These are phyloP conservation scores for Sebastes glaucus DNA, from an alignment of 2,797 vertebrate species.

Conservation along the genomic window DNA sequence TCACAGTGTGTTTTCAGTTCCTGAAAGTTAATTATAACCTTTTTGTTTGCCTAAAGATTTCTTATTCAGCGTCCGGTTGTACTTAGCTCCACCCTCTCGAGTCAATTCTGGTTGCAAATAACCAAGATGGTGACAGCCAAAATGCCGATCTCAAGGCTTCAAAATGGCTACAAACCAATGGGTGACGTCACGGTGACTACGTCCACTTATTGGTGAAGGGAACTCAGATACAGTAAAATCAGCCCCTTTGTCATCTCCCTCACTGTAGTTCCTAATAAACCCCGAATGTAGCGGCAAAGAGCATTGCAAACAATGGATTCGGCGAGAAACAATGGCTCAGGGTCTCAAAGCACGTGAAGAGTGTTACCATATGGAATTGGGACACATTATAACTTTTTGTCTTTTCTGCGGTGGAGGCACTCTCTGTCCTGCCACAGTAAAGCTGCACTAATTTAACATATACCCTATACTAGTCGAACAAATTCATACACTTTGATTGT, in stretches of 20 bases:
- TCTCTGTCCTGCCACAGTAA: background rate
- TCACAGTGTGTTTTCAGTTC: background rate
- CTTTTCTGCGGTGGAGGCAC: background rate
- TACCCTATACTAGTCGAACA: background rate
- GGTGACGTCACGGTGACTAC: background rate
- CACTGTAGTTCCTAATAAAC: background rate
- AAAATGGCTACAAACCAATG: background rate
- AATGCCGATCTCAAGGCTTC: background rate
- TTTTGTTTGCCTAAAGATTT: background rate
- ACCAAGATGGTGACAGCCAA: too few relatives aligned
- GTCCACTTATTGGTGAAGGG: background rate
- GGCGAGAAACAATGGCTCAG: background rate
- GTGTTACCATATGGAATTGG: background rate
- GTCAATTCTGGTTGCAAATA: too few relatives aligned
- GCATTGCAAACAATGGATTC: background rate
- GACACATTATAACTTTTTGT: background rate
- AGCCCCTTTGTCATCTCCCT: background rate
- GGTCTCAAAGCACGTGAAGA: background rate
- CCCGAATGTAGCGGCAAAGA: background rate
- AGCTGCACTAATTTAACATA: background rate
- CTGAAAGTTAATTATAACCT: background rate
- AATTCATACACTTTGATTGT: background rate
- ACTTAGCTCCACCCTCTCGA: background rate
- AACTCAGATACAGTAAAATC: background rate
- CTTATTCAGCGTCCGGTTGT: background rate